Percentiles rank a stretch among this genome's conserved stretches.
Conservation (phyloP, 2,797 vertebrate species). For the Urosaurus nigricauda region DNA sequence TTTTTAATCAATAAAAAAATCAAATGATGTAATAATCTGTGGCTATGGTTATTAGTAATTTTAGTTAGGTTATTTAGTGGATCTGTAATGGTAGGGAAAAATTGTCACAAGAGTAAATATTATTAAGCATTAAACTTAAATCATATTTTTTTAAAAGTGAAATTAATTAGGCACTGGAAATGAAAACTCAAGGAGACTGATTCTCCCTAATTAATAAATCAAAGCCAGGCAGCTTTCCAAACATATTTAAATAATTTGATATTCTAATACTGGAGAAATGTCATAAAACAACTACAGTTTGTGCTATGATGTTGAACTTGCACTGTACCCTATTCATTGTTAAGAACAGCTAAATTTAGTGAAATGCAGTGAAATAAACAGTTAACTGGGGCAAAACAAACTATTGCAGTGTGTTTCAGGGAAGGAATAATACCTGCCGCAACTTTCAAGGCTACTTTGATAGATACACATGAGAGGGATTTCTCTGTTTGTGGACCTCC, state of each 20-base stretch:
- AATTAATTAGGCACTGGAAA: slow-evolving; percentile 6
- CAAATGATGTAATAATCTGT: too few species aligned
- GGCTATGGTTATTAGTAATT: too few species aligned
- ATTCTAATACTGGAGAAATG: slow-evolving; percentile 12
- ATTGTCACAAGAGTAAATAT: background rate
- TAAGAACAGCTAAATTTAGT: background rate
- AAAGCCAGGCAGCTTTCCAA: slow-evolving; percentile 30
- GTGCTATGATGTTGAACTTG: background rate
- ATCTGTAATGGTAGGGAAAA: too few species aligned
- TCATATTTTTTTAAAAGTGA: background rate
- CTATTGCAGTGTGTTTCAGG: background rate
- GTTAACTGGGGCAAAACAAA: background rate
- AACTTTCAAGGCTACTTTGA: too few species aligned
- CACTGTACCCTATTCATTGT: background rate
- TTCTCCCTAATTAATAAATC: slow-evolving; percentile 15
- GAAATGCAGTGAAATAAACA: background rate
- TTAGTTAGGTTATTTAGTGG: too few species aligned
- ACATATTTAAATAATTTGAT: slow-evolving; percentile 7
- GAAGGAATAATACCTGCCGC: background rate
- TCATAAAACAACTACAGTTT: background rate
- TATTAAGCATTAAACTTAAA: slow-evolving; percentile 4
- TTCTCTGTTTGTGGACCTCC: too few species aligned
- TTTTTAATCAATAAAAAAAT: too few species aligned
- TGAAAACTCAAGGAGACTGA: background rate
- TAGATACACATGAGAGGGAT: too few species aligned